These are phyloP conservation scores for Drosophila melanosoma DNA, from an alignment of 2,888 invertebrate genomes.

Conservation along the genomic window DNA sequence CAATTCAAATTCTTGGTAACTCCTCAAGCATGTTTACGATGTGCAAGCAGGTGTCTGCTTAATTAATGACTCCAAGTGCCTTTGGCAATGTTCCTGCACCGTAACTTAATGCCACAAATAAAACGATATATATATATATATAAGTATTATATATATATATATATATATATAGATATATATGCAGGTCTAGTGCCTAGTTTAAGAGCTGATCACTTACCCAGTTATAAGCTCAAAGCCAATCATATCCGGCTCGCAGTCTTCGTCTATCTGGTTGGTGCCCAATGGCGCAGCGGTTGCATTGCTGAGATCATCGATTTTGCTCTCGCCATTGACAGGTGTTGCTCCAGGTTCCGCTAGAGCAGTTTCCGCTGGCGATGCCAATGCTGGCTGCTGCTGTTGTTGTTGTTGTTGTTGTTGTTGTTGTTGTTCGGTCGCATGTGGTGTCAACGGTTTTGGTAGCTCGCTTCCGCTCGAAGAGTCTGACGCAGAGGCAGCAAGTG, in stretches of 20 bases:
- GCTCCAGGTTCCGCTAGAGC: slow-evolving; percentile 52
- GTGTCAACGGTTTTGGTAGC: slow-evolving; percentile 83
- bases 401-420: slow-evolving; percentile 31
- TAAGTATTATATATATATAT: background rate
- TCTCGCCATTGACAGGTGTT: slow-evolving; percentile 65
- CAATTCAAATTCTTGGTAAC: slow-evolving; percentile 10
- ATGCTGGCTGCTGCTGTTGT: slow-evolving; percentile 52
- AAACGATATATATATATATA: slow-evolving; percentile 18
- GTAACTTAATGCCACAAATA: slow-evolving; percentile 61
- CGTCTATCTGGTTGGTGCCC: slow-evolving; percentile 83
- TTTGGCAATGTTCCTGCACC: slow-evolving; percentile 43
- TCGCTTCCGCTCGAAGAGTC: slow-evolving; percentile 75
- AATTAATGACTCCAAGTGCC: slow-evolving; percentile 41
- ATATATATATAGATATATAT: background rate
- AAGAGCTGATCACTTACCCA: slow-evolving; percentile 86
- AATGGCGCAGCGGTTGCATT: slow-evolving; percentile 60
- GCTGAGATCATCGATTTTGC: slow-evolving; percentile 70
- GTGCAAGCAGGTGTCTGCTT: slow-evolving; percentile 59
- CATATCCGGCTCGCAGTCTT: slow-evolving; percentile 96
- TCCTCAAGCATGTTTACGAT: slow-evolving; percentile 26
- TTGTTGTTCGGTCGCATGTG: slow-evolving; percentile 61
- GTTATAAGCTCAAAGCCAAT: slow-evolving; percentile 96
- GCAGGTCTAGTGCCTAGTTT: slow-evolving; percentile 1
- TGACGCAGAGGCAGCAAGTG: slow-evolving; percentile 43
- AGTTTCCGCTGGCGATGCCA: slow-evolving; percentile 72